Evolutionary conservation across 2,797 vertebrate genomes (phyloP).

Genomic region (Bovichtus variegatus): DNA sequence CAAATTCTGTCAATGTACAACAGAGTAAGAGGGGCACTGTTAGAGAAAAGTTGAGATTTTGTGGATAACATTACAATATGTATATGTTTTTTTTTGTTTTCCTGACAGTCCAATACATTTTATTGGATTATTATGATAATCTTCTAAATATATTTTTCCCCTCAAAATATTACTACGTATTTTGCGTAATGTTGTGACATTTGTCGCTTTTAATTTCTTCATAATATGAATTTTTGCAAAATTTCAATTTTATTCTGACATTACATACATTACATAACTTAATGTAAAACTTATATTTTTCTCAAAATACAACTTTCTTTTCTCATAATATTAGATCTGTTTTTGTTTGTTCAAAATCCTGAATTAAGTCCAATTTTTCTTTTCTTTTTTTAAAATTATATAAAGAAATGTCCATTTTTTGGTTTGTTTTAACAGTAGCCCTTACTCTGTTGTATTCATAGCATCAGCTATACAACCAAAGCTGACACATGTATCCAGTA

Average conservation of each 20-base stretch:
- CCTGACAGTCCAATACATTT: not conserved
- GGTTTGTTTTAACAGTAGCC: not conserved
- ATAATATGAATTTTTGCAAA: not conserved
- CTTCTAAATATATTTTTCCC: no score
- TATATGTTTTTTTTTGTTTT: not conserved
- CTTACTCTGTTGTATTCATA: not conserved
- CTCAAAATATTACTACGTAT: not conserved
- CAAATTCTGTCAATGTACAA: slow-evolving; percentile 5
- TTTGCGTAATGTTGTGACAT: not conserved
- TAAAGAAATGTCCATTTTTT: not conserved
- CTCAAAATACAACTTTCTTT: not conserved
- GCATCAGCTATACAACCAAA: not conserved
- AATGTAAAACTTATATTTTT: no score
- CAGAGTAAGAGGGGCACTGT: slow-evolving; percentile 6
- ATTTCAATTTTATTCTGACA: not conserved
- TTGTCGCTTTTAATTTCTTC: not conserved
- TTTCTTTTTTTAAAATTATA: not conserved
- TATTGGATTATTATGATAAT: not conserved
- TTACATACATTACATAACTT: not conserved
- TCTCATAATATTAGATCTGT: not conserved
- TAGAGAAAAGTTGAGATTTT: no score
- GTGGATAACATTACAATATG: no score
- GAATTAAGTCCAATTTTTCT: not conserved
- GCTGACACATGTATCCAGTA: slow-evolving; percentile 3
- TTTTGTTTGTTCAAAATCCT: not conserved